A percentile compares a stretch with the other conserved stretches of the same genome.
These are phyloP conservation scores for Camponotus floridanus DNA, from an alignment of 1,140 invertebrate genomes.

Conservation along the genomic window DNA sequence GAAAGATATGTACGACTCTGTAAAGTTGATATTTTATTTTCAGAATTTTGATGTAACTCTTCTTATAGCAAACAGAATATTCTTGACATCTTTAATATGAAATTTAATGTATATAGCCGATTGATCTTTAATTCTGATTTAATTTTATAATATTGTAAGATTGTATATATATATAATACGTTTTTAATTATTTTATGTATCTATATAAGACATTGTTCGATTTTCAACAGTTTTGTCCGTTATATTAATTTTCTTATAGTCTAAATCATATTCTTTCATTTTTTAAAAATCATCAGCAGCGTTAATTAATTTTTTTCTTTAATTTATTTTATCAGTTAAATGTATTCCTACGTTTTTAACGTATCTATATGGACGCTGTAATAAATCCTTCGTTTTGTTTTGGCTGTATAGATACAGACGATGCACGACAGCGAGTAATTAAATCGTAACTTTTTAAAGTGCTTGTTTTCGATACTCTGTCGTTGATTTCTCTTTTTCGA, in stretches of 20 bases:
- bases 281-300: too few relatives aligned
- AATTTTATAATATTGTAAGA: background rate
- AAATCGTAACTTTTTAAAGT: slow-evolving; percentile 31
- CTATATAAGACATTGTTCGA: too few relatives aligned
- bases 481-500: slow-evolving; percentile 50
- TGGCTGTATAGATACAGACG: background rate
- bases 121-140: background rate
- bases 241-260: too few relatives aligned
- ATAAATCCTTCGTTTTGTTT: slow-evolving; percentile 9
- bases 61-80: background rate
- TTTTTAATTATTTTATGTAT: too few relatives aligned
- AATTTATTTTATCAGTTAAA: too few relatives aligned
- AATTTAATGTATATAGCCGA: background rate
- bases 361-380: too few relatives aligned
- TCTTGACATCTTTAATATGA: background rate
- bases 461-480: slow-evolving; percentile 45
- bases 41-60: background rate
- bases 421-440: slow-evolving; percentile 26
- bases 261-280: too few relatives aligned
- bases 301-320: too few relatives aligned
- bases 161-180: too few relatives aligned
- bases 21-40: background rate
- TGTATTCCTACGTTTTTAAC: too few relatives aligned
- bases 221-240: too few relatives aligned
- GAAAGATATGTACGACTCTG: background rate